phyloP scores from a whole-genome alignment of 2,888 invertebrate species.

The Eristalis intricaria region DNA sequence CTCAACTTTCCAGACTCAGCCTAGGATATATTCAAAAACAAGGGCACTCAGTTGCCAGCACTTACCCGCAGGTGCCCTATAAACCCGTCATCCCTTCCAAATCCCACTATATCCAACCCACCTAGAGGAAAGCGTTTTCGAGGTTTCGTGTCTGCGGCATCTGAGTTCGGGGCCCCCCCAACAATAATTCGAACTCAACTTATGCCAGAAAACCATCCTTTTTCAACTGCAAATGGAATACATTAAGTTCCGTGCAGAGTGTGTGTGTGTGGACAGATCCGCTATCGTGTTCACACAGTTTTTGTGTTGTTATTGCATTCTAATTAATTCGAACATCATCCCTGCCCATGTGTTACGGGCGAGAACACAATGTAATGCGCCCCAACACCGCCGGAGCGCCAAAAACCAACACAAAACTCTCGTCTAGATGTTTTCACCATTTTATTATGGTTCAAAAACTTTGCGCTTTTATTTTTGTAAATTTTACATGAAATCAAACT shows the following conservation, averaged over 20 bases:
- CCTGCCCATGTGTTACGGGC: not conserved
- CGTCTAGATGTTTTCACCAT: not conserved
- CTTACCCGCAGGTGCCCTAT: no score
- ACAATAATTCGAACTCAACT: not conserved
- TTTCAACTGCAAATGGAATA: not conserved
- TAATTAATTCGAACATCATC: slow-evolving; percentile 10
- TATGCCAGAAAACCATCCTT: not conserved
- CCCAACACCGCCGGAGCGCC: not conserved
- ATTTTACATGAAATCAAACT: slow-evolving; percentile 6
- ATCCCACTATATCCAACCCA: no score
- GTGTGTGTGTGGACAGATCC: not conserved
- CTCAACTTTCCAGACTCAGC: no score
- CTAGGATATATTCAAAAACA: no score
- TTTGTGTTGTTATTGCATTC: not conserved
- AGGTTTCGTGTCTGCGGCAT: no score
- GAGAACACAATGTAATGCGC: not conserved
- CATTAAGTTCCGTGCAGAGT: not conserved
- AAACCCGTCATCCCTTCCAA: no score
- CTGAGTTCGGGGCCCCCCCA: not conserved
- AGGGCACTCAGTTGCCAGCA: no score
- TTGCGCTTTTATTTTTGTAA: slow-evolving; percentile 10
- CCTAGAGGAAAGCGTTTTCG: no score
- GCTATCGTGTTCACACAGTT: not conserved
- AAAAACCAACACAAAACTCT: not conserved
- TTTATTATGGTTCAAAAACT: not conserved